Base-by-base conservation (phyloP, 2,113 vertebrate species). In the Dicerorhinus sumatrensis region DNA sequence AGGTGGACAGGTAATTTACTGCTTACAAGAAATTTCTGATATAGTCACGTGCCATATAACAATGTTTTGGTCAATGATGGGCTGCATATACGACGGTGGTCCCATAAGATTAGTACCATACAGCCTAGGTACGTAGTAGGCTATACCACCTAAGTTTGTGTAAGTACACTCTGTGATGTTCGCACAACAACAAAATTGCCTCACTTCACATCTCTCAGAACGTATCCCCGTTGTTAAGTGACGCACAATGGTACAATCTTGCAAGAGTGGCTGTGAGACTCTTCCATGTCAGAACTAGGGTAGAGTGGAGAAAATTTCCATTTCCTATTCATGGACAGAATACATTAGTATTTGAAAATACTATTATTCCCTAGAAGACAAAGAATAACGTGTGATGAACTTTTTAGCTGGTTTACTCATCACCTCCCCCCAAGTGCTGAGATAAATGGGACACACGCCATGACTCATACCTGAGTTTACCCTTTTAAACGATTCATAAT, bases 401-500 rank as follows among this genome's bases (percentile, higher is more conserved):
- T 3, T 13, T 11, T 5, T 3, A 27, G 73, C 67, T 18, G 21
- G 16, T 10, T 58, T 31, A 33, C 58, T 76, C 42, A 31, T 8
- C 5, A 48, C 48, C 48, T 48, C 17, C 13, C 6, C 56, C 75
- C 1, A 67, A 84, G 77, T 1, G 25, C 77, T 13, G 16, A 23
- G 23, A 18, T 65, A 56, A 82, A 82, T 21, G 83, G 72, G 77
- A 79, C 48, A 29, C 7, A 25, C 13, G n/a, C 36, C 2, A 0
- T 88, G 89, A 97, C 51, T 96, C 94, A 88, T 20, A 75, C 42
- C 82, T 58, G 82, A 67, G 92, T 63, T 86, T 94, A 76, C 88
- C 83, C 0, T 91, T 12, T 82, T 69, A 97, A 80, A 89, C 89
- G 73, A 98, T 97, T 93, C 93, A 91, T 86, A 96, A 97, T 91